phyloP scores from a whole-genome alignment of 2,888 invertebrate species.

The Drosophila paramelanica region DNA sequence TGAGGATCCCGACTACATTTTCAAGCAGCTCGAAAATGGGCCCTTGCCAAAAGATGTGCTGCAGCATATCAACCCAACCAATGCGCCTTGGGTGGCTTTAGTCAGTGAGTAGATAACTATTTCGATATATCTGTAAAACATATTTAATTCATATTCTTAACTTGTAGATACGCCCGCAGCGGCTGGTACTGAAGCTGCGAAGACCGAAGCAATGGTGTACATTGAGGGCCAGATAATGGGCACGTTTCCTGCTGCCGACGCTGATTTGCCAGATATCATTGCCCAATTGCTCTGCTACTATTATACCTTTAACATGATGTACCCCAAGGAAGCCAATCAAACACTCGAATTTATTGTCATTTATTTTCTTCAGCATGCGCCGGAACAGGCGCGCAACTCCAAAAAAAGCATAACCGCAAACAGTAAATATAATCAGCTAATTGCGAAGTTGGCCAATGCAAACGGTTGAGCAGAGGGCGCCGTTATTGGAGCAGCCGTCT shows the following conservation, averaged over 20 bases:
- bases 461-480: constrained; percentile 59
- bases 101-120: constrained; percentile 62
- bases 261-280: constrained; percentile 67
- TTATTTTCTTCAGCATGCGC: constrained; percentile 69
- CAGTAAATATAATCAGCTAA: constrained; percentile 70
- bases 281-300: constrained; percentile 76
- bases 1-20: constrained; percentile 72
- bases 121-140: too few relatives aligned
- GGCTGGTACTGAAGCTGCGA: constrained; percentile 34
- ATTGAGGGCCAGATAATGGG: constrained; percentile 73
- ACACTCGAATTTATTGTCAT: constrained; percentile 78
- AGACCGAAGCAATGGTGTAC: constrained; percentile 68
- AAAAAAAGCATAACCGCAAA: constrained; percentile 66
- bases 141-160: too few relatives aligned
- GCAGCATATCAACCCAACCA: constrained; percentile 69
- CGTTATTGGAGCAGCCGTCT: constrained; percentile 22
- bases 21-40: constrained; percentile 65
- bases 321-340: constrained; percentile 79
- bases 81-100: constrained; percentile 76
- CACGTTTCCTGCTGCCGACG: constrained; percentile 62
- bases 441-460: constrained; percentile 71
- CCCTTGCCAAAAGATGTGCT: constrained; percentile 57
- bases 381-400: constrained; percentile 66
- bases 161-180: constrained; percentile 39
- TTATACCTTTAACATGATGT: constrained; percentile 79